Evolutionary conservation across 2,113 vertebrate species (phyloP).

Genomic region (Reinhardtius hippoglossoides): DNA sequence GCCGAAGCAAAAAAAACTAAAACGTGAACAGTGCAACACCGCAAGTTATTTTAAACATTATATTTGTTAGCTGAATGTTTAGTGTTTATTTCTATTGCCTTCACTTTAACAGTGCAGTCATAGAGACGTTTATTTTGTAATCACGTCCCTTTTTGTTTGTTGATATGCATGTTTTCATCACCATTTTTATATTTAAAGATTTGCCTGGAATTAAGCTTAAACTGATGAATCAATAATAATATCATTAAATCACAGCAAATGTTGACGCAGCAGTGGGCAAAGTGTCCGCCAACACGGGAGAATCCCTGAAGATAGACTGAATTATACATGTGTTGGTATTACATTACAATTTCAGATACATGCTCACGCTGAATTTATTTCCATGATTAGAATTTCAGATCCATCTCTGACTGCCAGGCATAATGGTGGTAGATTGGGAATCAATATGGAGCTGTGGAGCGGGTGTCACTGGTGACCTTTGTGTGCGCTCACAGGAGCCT

Average conservation of each 20-base stretch:
- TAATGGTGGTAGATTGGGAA: slow-evolving; percentile 73
- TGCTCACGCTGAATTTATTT: slow-evolving; percentile 67
- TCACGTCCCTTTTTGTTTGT: neutral
- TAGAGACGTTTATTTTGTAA: neutral
- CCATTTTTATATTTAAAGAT: neutral
- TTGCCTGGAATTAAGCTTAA: neutral
- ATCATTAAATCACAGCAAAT: neutral
- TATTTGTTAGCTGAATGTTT: no score
- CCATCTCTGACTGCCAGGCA: slow-evolving; percentile 66
- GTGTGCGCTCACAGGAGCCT: slow-evolving; percentile 53
- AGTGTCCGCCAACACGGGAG: slow-evolving; percentile 18
- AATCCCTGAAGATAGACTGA: slow-evolving; percentile 33
- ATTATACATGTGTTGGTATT: slow-evolving; percentile 31
- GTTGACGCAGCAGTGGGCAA: slow-evolving; percentile 4
- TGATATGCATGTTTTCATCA: neutral
- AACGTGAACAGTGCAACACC: no score
- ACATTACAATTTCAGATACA: slow-evolving; percentile 56
- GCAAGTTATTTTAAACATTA: no score
- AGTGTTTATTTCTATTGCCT: no score
- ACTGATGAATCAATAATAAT: neutral
- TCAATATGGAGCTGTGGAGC: slow-evolving; percentile 73
- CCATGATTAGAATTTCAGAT: slow-evolving; percentile 72
- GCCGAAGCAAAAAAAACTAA: no score
- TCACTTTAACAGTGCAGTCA: neutral
- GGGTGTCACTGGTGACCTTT: slow-evolving; percentile 82